A percentile compares a stretch with the other conserved stretches of the same genome.
Evolutionary conservation across 2,113 vertebrate species (phyloP).

Genomic region (Python bivittatus): DNA sequence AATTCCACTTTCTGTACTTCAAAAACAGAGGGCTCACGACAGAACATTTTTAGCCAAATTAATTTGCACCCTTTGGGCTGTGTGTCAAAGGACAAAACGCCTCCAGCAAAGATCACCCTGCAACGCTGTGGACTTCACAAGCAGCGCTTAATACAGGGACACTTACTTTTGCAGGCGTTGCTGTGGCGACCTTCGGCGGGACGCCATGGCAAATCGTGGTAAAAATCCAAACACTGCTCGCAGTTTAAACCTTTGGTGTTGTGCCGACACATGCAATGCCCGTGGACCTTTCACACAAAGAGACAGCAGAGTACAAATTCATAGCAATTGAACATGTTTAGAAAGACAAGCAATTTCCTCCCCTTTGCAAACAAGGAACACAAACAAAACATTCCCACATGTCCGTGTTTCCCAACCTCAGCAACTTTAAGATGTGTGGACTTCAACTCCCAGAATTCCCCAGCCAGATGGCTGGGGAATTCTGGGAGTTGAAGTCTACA

Average conservation of each 20-base stretch:
- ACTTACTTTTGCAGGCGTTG: slow-evolving; percentile 94
- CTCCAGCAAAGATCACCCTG: not conserved
- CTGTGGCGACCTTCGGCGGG: slow-evolving; percentile 94
- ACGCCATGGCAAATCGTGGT: slow-evolving; percentile 93
- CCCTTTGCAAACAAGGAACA: not conserved
- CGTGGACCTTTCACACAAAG: slow-evolving; percentile 83
- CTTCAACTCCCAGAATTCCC: too few species aligned
- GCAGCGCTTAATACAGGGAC: not conserved
- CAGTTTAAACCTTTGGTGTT: slow-evolving; percentile 97
- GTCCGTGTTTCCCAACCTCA: too few species aligned
- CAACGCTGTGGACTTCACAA: not conserved
- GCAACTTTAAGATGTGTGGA: too few species aligned
- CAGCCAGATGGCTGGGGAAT: too few species aligned
- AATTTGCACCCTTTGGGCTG: not conserved
- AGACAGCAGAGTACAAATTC: not conserved
- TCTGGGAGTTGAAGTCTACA: too few species aligned
- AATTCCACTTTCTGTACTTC: not conserved
- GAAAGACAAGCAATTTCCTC: not conserved
- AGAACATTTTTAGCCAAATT: not conserved
- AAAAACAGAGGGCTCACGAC: not conserved
- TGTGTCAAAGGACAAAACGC: not conserved
- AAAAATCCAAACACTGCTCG: slow-evolving; percentile 92
- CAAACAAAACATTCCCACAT: too few species aligned
- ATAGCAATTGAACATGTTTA: not conserved
- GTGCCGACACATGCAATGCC: slow-evolving; percentile 96